Evolutionary conservation across 2,888 invertebrate species (phyloP), one percentile per base, ranked within the genome.

Genomic region (Drosophila maculinotata): DNA sequence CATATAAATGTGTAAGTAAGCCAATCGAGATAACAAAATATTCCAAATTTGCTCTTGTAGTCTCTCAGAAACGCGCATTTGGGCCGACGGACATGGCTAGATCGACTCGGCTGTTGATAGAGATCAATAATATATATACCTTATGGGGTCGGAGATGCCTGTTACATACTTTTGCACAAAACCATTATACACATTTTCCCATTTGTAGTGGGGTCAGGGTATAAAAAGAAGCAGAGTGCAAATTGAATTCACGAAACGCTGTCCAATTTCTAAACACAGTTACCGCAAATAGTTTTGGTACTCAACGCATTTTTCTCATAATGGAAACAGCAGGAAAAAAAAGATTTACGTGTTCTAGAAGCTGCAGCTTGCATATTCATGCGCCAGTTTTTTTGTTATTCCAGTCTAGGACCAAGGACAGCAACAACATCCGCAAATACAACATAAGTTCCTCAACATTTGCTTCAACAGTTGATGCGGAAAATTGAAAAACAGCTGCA

Each of bases 401-500:
- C 53, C 33, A 58, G 26, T 26, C 25, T 10, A 10, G 15, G 12
- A 28, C 35, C 35, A 57, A 47, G 28, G 47, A 48, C 42, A 52
- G 30, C 26, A 49, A n/a, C 45, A 36, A 20, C n/a, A 14, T 36
- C 38, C 26, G 23, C 36, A 41, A 28, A 45, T 36, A 33, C 17
- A 41, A 30, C 44, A 57, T 30, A 49, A 64, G 53, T 54, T 49
- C 42, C 65, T 76, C 47, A 75, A 57, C 77, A 76, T 60, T 68
- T 76, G 66, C 83, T 38, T 60, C 71, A 70, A 56, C 83, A 73
- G 83, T 88, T 83, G 83, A 88, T 71, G 80, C 83, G 84, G 80
- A 83, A 88, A 83, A 83, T 83, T 83, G 87, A 83, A 83, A 88
- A 88, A 76, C 88, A 74, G 88, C 79, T 74, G 73, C 69, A 41